These are phyloP conservation scores for Herpetotheres cachinnans DNA, from an alignment of 2,113 vertebrate genomes.

Conservation along the genomic window DNA sequence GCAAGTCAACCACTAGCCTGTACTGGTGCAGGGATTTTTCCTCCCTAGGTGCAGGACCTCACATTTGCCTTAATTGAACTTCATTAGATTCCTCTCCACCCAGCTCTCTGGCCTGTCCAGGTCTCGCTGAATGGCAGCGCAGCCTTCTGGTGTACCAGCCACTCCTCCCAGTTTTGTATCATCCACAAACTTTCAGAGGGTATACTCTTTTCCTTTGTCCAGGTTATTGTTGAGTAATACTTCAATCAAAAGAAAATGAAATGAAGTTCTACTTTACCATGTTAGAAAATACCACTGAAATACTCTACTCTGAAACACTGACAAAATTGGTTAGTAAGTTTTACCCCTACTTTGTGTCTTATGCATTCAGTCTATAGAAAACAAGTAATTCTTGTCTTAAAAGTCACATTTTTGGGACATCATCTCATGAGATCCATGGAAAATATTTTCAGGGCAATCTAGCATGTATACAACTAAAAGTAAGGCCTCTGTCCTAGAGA, in stretches of 20 bases:
- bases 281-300: neutral
- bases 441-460: neutral
- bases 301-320: neutral
- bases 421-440: neutral
- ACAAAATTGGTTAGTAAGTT: neutral
- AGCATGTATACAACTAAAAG: neutral
- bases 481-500: neutral
- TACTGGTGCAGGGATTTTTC: no score
- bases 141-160: no score
- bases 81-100: no score
- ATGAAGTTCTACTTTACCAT: neutral
- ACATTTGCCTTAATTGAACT: no score
- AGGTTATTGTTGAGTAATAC: no score
- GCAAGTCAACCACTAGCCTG: no score
- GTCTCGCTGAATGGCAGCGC: no score
- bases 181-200: no score
- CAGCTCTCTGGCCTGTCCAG: no score
- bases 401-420: neutral
- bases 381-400: neutral
- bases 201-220: no score
- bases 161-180: no score
- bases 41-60: no score
- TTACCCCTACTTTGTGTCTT: neutral
- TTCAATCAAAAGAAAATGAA: neutral
- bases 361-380: neutral